Conservation (phyloP, 1,140 invertebrate species). For the Magallana ariakensis region DNA sequence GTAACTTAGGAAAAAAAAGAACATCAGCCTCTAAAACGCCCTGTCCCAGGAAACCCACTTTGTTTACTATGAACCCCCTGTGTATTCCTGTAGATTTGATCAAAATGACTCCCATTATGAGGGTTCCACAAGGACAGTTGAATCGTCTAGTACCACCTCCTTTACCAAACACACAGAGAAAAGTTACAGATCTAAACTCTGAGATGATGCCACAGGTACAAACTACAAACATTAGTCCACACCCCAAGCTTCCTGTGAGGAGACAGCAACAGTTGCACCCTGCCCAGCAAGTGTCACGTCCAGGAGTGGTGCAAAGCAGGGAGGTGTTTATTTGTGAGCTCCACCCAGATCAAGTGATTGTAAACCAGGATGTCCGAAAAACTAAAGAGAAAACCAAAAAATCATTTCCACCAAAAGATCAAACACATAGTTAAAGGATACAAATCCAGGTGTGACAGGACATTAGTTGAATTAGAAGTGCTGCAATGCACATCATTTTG, state of each 20-base stretch:
- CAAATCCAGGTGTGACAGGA: no score
- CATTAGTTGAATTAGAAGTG: no score
- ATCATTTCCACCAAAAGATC: no score
- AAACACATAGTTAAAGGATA: no score
- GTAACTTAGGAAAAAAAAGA: not conserved
- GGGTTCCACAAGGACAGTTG: not conserved
- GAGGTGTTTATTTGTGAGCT: slow-evolving; percentile 3
- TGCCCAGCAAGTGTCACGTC: not conserved
- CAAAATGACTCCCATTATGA: slow-evolving; percentile 11
- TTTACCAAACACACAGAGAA: not conserved
- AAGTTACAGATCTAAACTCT: not conserved
- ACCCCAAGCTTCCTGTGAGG: not conserved
- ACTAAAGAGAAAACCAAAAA: no score
- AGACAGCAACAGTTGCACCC: not conserved
- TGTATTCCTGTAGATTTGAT: not conserved
- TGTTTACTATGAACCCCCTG: not conserved
- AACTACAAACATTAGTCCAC: slow-evolving; percentile 6
- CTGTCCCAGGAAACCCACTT: not conserved
- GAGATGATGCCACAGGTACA: not conserved
- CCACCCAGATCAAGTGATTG: not conserved
- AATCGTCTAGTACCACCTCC: not conserved
- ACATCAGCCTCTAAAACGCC: not conserved
- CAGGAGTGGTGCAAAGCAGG: not conserved
- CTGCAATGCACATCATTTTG: no score
- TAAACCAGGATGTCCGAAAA: not conserved